Base-by-base conservation (phyloP, 2,797 vertebrate species). In the Sparidentex hasta region DNA sequence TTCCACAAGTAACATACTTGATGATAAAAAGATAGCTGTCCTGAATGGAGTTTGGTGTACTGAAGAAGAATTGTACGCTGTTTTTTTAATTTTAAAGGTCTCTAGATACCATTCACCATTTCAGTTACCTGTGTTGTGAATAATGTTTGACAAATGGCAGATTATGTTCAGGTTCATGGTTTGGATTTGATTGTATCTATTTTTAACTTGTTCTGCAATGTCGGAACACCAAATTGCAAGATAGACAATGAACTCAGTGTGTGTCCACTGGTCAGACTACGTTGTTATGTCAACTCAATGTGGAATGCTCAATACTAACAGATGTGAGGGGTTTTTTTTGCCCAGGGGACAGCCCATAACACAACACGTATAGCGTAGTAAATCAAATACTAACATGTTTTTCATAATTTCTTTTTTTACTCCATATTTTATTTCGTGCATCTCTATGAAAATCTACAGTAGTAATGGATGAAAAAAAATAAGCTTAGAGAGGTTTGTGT, bases 401-500 rank as follows among this genome's bases (percentile, higher is more conserved):
- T 71, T 74, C 56, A 80, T 69, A 74, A 71, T 38, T 38, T 38
- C 7, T 38, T 78, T 83, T 90, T 80, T 55, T 72, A 74, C 70
- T 81, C 72, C 38, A 71, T 69, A 78, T 88, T 82, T 90, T 69
- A 76, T 81, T 93, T 92, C 74, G 78, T 88, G 85, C 87, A 83
- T 89, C 83, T 75, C 33, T 81, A 76, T 85, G 54, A 78, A 77
- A 87, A 88, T 82, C 57, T 88, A 76, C 82, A 89, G 65, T 91
- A 90, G 88, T 73, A 64, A 73, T 66, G 74, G 80, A 87, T 75
- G 85, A 85, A 90, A 38, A 33, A 33, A 38, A 38, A 33, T 7
- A 86, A 75, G 74, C 62, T 84, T 86, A 83, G 84, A 85, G 57
- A 79, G 54, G 77, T 90, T 88, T 90, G 84, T 93, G 87, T 92